phyloP scores from a whole-genome alignment of 92 coral and sea anemone species.

The Porites cylindrica region DNA sequence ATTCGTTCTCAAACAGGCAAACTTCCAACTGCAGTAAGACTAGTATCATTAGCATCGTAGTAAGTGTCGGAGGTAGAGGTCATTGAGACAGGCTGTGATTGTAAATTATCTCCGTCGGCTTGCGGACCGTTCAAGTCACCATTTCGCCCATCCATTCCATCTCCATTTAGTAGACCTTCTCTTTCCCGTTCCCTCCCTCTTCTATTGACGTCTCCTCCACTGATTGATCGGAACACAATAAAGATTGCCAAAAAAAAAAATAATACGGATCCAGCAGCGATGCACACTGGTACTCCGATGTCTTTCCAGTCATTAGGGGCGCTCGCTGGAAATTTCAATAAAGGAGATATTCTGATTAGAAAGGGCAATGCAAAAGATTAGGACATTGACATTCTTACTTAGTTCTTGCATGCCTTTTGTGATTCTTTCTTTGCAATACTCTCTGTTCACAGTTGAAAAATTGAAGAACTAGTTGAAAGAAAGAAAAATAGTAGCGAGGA shows the following conservation, averaged over 20 bases:
- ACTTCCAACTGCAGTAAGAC: not conserved
- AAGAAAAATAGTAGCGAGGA: too few relatives aligned
- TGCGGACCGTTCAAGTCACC: not conserved
- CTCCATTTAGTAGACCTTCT: not conserved
- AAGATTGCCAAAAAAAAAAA: not conserved
- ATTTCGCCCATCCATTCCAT: not conserved
- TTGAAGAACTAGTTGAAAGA: too few relatives aligned
- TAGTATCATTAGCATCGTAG: not conserved
- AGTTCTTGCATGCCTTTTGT: too few relatives aligned
- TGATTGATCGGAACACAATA: not conserved
- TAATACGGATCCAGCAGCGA: not conserved
- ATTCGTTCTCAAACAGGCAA: not conserved
- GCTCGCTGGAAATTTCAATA: not conserved
- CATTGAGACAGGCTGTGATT: not conserved
- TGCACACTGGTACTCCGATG: not conserved
- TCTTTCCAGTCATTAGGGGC: not conserved
- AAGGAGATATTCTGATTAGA: too few relatives aligned
- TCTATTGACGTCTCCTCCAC: not conserved
- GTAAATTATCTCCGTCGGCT: not conserved
- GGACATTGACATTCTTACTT: too few relatives aligned
- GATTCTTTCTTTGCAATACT: too few relatives aligned
- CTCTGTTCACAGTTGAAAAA: too few relatives aligned
- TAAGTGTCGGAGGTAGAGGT: not conserved
- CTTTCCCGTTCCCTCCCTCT: not conserved
- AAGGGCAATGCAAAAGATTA: too few relatives aligned